Percentiles rank a stretch among this genome's conserved stretches.
Evolutionary conservation across 2,797 vertebrate species (phyloP).

Genomic region (Danio aesculapii): DNA sequence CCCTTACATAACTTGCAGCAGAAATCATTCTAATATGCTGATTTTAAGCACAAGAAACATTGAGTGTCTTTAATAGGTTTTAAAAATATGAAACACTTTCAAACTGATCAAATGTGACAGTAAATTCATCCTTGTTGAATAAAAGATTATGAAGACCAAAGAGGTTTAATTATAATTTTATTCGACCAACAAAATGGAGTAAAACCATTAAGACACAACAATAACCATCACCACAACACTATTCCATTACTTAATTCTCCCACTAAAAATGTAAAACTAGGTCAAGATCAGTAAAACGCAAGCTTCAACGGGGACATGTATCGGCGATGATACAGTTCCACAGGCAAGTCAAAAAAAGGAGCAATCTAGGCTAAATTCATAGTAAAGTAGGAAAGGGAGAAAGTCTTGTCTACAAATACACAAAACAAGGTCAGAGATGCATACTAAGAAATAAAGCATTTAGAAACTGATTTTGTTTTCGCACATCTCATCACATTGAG

Average conservation of each 20-base stretch:
- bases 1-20: too few species aligned
- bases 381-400: constrained; percentile 64
- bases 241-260: constrained; percentile 64
- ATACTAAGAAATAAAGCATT: constrained; percentile 63
- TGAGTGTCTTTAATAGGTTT: too few species aligned
- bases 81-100: too few species aligned
- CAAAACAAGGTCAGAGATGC: constrained; percentile 70
- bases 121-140: too few species aligned
- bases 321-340: constrained; percentile 62
- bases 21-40: too few species aligned
- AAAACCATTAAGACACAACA: constrained; percentile 83
- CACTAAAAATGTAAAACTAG: constrained; percentile 85
- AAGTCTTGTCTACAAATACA: constrained; percentile 62
- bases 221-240: constrained; percentile 79
- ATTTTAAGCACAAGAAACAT: too few species aligned
- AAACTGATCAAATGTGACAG: too few species aligned
- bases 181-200: constrained; percentile 81
- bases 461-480: constrained; percentile 40
- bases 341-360: constrained; percentile 68
- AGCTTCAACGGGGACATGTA: constrained; percentile 60
- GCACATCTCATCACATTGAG: constrained; percentile 35
- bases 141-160: background rate
- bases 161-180: constrained; percentile 70
- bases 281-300: constrained; percentile 80
- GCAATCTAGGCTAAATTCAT: constrained; percentile 62